Base-by-base conservation (phyloP, 2,797 vertebrate species). In the Chelidonichthys spinosus region DNA sequence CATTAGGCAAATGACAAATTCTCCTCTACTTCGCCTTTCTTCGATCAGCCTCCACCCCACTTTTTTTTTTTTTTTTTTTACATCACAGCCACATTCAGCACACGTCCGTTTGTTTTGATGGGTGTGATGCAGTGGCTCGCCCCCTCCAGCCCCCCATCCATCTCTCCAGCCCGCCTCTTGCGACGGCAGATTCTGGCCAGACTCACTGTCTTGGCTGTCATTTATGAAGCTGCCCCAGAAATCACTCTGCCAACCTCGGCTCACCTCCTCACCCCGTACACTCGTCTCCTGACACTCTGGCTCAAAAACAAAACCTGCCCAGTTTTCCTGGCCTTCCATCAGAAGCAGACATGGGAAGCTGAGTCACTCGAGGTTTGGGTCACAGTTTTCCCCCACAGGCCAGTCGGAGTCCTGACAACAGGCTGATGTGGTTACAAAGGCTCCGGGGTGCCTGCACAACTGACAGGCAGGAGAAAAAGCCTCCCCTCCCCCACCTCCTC, bases 1-100 rank as follows among this genome's bases (percentile, higher is more conserved):
- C 94, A 94, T 94, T 94, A 94, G 81, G 86, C 75, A 92, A 92
- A 95, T 93, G 81, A 92, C 83, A 89, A 69, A 74, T 74, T 79
- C 58, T 77, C 80, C 72, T 62, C 50, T 18, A 43, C 64, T 37
- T 52, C 49, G 40, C 69, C 58, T 71, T 52, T 59, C 60, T 82
- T 83, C 79, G 6, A 72, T 76, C 83, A 69, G 56, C 70, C 81
- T 77, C 73, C 72, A 6, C 78, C 77, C 18, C 11, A 4, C 14
- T 54, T 50, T n/a, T 9, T 53, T 49, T 62, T 33, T 35, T 66
- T 52, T 58, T 33, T 39, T 11, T 13, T 50, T 32, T 35, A 70
- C 4, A 3, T 64, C 0, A 6, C 69, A 13, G 73, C 64, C 35
- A 47, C 80, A 93, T 93, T 93, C 92, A 47, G 50, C 73, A 72